Evolutionary conservation across 2,797 vertebrate species (phyloP).

Genomic region (Muraenolepis orangiensis): DNA sequence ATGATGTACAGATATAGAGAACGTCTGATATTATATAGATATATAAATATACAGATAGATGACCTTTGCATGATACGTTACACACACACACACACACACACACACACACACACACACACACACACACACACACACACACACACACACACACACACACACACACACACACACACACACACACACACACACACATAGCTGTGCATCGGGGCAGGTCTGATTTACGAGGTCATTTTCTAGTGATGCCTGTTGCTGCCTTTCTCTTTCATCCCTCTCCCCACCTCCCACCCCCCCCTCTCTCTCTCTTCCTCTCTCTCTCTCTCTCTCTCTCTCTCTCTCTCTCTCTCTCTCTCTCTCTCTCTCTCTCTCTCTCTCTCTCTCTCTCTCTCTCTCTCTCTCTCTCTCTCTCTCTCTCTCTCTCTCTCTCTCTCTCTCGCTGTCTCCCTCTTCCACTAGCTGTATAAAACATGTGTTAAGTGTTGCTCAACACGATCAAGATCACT

Average conservation of each 20-base stretch:
- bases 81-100: constrained; percentile 3
- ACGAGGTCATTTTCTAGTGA: no score
- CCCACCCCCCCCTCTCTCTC: no score
- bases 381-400: no score
- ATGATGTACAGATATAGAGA: no score
- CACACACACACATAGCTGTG: constrained; percentile 21
- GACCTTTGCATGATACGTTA: no score
- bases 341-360: no score
- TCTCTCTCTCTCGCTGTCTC: constrained; percentile 16
- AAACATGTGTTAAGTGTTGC: not conserved
- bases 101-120: constrained; percentile 9
- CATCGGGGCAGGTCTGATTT: no score
- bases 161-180: constrained; percentile 14
- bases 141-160: constrained; percentile 8
- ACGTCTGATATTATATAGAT: no score
- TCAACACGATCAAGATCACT: not conserved
- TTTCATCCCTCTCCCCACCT: constrained; percentile 64
- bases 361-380: no score
- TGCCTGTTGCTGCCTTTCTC: constrained; percentile 63
- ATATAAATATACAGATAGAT: no score
- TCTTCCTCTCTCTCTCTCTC: no score
- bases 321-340: no score
- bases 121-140: constrained; percentile 4
- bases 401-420: not conserved
- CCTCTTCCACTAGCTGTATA: constrained; percentile 18